A percentile compares a stretch with the other conserved stretches of the same genome.
Evolutionary conservation across 92 coral and sea anemone species (phyloP).

Genomic region (Pocillopora meandrina): DNA sequence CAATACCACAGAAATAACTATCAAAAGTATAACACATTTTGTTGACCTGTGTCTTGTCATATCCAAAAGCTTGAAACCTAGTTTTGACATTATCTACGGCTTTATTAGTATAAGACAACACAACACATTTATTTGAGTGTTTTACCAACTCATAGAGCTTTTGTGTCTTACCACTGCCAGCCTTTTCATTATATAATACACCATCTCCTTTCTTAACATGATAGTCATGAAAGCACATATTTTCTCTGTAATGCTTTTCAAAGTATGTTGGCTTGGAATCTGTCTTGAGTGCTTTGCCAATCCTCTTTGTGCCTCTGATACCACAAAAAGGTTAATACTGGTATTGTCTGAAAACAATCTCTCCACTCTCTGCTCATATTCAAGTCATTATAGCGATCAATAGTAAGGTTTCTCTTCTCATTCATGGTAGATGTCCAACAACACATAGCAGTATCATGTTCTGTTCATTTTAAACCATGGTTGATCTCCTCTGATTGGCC

Average conservation of each 20-base stretch:
- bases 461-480: conserved; percentile 32
- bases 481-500: background rate
- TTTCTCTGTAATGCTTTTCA: conserved; percentile 51
- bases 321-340: conserved; percentile 26
- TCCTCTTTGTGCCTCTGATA: conserved; percentile 2
- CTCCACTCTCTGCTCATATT: conserved; percentile 23
- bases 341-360: conserved; percentile 33
- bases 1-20: background rate
- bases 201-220: background rate
- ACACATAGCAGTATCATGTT: conserved; percentile 31
- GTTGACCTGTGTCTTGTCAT: too few species aligned
- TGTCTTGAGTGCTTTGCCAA: conserved; percentile 29
- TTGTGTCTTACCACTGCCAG: conserved; percentile 41
- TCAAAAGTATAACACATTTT: conserved; percentile 22
- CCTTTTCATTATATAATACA: conserved; percentile 32
- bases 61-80: background rate
- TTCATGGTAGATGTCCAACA: conserved; percentile 21
- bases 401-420: conserved; percentile 14
- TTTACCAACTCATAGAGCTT: conserved; percentile 4
- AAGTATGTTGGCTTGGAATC: conserved; percentile 15
- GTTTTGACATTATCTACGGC: conserved; percentile 7
- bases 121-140: background rate
- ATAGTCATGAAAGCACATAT: conserved; percentile 9
- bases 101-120: conserved; percentile 25
- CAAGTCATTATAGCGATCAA: conserved; percentile 1